Evolutionary conservation across 2,888 invertebrate species (phyloP), one percentile per base, ranked within the genome.

Genomic region (Catocala nupta): DNA sequence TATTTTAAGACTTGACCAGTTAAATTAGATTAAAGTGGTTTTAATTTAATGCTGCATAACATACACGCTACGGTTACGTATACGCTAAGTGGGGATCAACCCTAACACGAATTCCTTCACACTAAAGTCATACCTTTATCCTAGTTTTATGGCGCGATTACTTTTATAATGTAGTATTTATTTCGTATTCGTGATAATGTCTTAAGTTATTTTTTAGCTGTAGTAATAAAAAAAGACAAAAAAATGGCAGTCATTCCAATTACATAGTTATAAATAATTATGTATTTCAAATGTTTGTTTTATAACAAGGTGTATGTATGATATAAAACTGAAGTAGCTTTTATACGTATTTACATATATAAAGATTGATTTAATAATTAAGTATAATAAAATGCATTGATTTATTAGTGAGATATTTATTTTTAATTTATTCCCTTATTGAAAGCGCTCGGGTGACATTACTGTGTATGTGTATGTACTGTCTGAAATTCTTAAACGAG

Each of bases 311-410:
- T 61, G 44, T 57, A 9, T 61, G 44, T 57, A n/a, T 60, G 53
- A 45, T 55, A 12, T 65, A 33, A 43, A 60, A 48, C 63, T 13
- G 10, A 13, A 59, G 63, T 75, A 73, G 71, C 59, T 73, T 75
- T 75, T 75, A 36, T 73, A 73, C 62, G 49, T 71, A 58, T 70
- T 53, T 72, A 59, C 54, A 61, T 55, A 63, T 13, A 44, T 59
- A 62, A n/a, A 16, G 13, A 44, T 12, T 34, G 45, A 49, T 34
- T 59, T 43, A 13, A 13, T 49, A 12, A 49, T 50, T 54, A n/a
- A n/a, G n/a, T n/a, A 50, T 56, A 57, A 57, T 62, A 57, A 62
- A 61, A 53, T 48, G 33, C 34, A 53, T 62, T 12, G 10, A 53
- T 9, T 6, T 34, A 47, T 3, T 34, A 4, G 9, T 48, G 12